Evolutionary conservation across 1,140 invertebrate genomes (phyloP).

Genomic region (Microplitis mediator): DNA sequence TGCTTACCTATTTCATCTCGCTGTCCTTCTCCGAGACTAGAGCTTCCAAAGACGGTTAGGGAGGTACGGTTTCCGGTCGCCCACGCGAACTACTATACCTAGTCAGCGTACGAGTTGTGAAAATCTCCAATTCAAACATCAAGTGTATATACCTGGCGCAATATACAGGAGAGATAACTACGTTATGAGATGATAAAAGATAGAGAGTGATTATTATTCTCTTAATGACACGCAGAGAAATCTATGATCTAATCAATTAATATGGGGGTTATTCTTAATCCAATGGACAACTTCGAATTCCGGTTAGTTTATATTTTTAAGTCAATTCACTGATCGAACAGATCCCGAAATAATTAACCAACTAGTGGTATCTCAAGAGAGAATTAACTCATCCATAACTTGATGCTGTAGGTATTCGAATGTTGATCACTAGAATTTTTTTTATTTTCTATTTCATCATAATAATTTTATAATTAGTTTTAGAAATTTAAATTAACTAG

Average conservation of each 20-base stretch:
- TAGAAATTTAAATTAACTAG: constrained; percentile 22
- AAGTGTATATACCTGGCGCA: constrained; percentile 46
- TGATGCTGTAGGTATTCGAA: background rate
- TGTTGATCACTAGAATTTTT: constrained; percentile 6
- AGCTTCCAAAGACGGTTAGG: constrained; percentile 56
- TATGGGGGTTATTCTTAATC: background rate
- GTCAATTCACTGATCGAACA: constrained; percentile 23
- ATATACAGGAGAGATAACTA: constrained; percentile 27
- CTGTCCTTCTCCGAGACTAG: constrained; percentile 20
- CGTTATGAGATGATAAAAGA: constrained; percentile 26
- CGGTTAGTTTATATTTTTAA: constrained; percentile 19
- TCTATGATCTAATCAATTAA: constrained; percentile 11
- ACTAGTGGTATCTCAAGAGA: constrained; percentile 7
- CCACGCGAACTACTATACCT: constrained; percentile 49
- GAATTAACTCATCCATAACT: constrained; percentile 7
- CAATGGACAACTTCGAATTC: constrained; percentile 16
- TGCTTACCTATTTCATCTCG: constrained; percentile 9
- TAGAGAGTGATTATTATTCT: constrained; percentile 36
- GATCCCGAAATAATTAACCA: constrained; percentile 18
- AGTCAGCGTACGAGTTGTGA: constrained; percentile 43
- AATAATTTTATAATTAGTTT: constrained; percentile 19
- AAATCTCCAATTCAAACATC: constrained; percentile 47
- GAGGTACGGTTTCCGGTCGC: constrained; percentile 60
- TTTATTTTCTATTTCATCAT: background rate
- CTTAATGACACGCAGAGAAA: constrained; percentile 5